Conservation (phyloP, 2,888 invertebrate species). For the Gastracanthus pulcherrimus region DNA sequence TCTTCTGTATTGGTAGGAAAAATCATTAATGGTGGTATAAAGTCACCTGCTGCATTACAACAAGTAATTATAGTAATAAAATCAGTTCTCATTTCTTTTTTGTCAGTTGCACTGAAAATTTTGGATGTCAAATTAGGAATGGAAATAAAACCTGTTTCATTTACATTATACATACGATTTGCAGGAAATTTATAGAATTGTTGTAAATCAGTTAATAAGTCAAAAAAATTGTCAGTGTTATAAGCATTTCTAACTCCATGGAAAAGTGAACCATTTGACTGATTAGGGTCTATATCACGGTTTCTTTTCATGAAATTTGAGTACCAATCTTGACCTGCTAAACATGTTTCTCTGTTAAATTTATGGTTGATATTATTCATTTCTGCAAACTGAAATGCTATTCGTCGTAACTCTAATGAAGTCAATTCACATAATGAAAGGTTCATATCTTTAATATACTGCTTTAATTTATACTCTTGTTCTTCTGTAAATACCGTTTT, state of each 20-base stretch:
- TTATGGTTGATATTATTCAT: conserved; percentile 4
- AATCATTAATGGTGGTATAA: conserved; percentile 65
- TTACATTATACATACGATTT: conserved; percentile 9
- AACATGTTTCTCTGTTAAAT: neutral
- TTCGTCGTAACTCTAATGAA: neutral
- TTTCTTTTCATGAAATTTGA: neutral
- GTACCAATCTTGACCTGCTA: neutral
- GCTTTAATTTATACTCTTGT: neutral
- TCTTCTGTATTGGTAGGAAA: conserved; percentile 61
- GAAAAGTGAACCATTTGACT: neutral
- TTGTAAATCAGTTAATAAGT: neutral
- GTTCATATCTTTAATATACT: neutral
- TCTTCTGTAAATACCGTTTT: conserved; percentile 5
- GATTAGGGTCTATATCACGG: neutral
- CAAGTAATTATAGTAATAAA: conserved; percentile 36
- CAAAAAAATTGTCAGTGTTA: neutral
- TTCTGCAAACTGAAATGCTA: conserved; percentile 34
- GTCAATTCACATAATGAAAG: neutral
- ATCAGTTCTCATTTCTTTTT: neutral
- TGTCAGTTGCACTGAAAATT: neutral
- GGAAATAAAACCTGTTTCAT: neutral
- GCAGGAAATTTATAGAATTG: neutral
- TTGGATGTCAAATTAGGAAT: neutral
- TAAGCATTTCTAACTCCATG: neutral
- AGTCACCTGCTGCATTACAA: conserved; percentile 63